Evolutionary conservation across 2,797 vertebrate genomes (phyloP), one percentile per base, ranked within the genome.

Genomic region (Onychomys leucogaster): DNA sequence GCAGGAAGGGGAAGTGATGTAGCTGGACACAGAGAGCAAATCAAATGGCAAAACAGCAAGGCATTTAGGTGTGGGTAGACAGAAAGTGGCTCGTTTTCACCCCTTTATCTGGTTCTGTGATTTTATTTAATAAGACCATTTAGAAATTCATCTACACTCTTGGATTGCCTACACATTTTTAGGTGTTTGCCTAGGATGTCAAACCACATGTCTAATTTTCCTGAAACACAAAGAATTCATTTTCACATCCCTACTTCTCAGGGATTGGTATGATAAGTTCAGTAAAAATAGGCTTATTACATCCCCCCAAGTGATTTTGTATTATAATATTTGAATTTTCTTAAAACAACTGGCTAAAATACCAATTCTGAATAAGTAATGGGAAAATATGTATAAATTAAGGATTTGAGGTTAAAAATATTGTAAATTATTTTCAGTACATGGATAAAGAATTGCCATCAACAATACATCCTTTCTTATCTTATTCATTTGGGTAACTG

Each of bases 171-270:
- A 93, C 21, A 90, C n/a, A 37, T 5, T 94, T 96, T 96, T 59
- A 89, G 78, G 11, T 81, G 46, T 73, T 95, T 94, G 49, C 19
- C 21, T 73, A 29, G 25, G 25, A 93, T 73, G 82, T 94, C 73
- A 93, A 77, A 82, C 41, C 25, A 88, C 29, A n/a, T 90, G 6
- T 75, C 73, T 90, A 63, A 80, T 61, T 96, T 96, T 91, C 23
- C 59, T 55, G 32, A 91, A 96, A 84, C 41, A 94, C 1, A 90
- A 92, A 90, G 27, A 76, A 81, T 89, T 85, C 17, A 81, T 91
- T 85, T 34, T n/a, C 57, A 71, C 67, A 91, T 52, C 11, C 67
- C 11, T 94, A 71, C n/a, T 21, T 17, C 59, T 96, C 63, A 10
- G 41, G 89, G 76, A 75, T 94, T 71, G 77, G 29, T 92, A 86